These are phyloP conservation scores for Cristatella mucedo DNA, from an alignment of 2,888 invertebrate genomes.

Conservation along the genomic window DNA sequence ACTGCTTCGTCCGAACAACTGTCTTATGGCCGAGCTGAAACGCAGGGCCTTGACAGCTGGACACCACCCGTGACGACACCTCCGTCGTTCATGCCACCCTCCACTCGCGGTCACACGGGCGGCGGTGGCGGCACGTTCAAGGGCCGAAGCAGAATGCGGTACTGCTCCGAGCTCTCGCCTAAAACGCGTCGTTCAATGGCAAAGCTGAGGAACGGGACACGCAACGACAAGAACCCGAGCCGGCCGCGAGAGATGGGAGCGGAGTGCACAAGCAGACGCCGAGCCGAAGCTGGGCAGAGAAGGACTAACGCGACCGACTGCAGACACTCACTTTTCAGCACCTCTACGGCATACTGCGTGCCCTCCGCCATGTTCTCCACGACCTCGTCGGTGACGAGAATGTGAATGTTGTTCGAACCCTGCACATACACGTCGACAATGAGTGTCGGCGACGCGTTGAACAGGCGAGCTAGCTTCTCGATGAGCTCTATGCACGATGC, in stretches of 20 bases:
- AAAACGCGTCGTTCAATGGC: no score
- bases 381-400: slow-evolving; percentile 67
- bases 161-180: slow-evolving; percentile 17
- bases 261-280: no score
- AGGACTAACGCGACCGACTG: slow-evolving; percentile 6
- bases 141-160: slow-evolving; percentile 18
- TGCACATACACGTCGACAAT: slow-evolving; percentile 52
- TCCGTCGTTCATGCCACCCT: no score
- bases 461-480: slow-evolving; percentile 48
- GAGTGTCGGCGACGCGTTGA: slow-evolving; percentile 40
- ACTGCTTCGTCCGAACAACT: no score
- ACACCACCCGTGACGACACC: no score
- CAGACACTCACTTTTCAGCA: slow-evolving; percentile 40
- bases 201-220: no score
- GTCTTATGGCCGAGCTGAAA: no score
- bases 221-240: no score
- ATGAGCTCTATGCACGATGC: slow-evolving; percentile 51
- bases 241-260: no score
- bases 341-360: slow-evolving; percentile 52
- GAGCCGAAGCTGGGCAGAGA: background rate
- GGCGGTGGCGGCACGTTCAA: no score
- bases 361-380: slow-evolving; percentile 66
- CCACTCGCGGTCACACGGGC: no score
- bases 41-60: no score
- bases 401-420: slow-evolving; percentile 68